Percentiles rank a stretch among this genome's conserved stretches.
phyloP scores from a whole-genome alignment of 2,888 invertebrate species.

The Eurois occulta region DNA sequence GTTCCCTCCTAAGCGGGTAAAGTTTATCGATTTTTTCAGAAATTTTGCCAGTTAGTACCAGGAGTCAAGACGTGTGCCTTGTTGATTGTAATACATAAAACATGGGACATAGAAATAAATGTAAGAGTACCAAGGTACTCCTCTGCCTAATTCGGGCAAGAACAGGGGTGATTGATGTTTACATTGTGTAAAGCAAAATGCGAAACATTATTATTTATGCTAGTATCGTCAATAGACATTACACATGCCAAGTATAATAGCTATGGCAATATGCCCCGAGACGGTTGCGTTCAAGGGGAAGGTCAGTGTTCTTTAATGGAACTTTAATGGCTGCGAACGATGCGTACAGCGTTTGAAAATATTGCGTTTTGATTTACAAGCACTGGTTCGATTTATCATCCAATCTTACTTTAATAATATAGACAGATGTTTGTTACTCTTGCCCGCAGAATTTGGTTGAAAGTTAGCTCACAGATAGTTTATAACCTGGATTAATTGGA shows the following conservation, averaged over 20 bases:
- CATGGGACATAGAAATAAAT: neutral
- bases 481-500: too few species aligned
- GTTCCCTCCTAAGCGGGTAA: too few species aligned
- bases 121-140: neutral
- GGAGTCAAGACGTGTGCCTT: too few species aligned
- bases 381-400: neutral
- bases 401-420: neutral
- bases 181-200: neutral
- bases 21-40: too few species aligned
- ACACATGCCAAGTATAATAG: conserved; percentile 26
- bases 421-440: too few species aligned
- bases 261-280: conserved; percentile 33
- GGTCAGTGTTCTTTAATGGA: conserved; percentile 48
- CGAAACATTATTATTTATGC: conserved; percentile 1
- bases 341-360: conserved; percentile 13
- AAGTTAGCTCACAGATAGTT: too few species aligned
- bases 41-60: too few species aligned
- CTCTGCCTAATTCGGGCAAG: neutral
- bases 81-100: too few species aligned
- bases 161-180: neutral
- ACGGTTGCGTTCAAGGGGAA: conserved; percentile 27
- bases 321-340: conserved; percentile 31
- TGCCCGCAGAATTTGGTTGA: too few species aligned
- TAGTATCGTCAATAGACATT: conserved; percentile 6
- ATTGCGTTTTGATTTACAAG: neutral